These are phyloP conservation scores for Apaloderma vittatum DNA, from an alignment of 2,113 vertebrate genomes.

Conservation along the genomic window DNA sequence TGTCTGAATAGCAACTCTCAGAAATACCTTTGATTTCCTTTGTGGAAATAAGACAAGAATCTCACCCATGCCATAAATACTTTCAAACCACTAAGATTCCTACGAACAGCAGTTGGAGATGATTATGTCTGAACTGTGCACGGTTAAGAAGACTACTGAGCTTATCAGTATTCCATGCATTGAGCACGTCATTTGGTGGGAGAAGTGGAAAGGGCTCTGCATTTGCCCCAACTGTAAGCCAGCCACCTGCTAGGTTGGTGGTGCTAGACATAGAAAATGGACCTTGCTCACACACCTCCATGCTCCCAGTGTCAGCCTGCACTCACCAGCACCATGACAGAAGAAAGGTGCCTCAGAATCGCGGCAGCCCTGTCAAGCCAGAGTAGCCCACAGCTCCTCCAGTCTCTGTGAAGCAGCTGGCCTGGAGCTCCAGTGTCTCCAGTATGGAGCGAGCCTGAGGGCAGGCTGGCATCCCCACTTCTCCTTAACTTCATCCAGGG, in stretches of 20 bases:
- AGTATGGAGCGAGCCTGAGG: neutral
- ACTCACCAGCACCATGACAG: accelerated
- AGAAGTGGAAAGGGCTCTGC: neutral
- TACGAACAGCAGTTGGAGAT: neutral
- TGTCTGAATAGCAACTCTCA: neutral
- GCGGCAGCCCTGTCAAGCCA: neutral
- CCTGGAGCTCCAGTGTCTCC: neutral
- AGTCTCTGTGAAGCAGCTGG: neutral
- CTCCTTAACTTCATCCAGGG: neutral
- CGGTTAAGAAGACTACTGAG: slow-evolving; percentile 12
- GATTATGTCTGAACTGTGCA: neutral
- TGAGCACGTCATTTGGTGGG: neutral
- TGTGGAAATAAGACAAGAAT: slow-evolving; percentile 27
- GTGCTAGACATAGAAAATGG: neutral
- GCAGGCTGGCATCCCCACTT: neutral
- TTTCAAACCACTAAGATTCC: slow-evolving; percentile 31
- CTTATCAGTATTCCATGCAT: neutral
- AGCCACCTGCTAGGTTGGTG: neutral
- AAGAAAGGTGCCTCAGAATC: neutral
- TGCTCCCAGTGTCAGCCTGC: neutral
- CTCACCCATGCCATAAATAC: slow-evolving; percentile 31
- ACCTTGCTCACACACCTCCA: accelerated
- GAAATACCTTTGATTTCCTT: slow-evolving; percentile 63
- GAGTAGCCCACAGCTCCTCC: neutral
- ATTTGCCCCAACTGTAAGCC: neutral